phyloP scores from a whole-genome alignment of 2,113 vertebrate species.

The Phalacrocorax brasilianus region DNA sequence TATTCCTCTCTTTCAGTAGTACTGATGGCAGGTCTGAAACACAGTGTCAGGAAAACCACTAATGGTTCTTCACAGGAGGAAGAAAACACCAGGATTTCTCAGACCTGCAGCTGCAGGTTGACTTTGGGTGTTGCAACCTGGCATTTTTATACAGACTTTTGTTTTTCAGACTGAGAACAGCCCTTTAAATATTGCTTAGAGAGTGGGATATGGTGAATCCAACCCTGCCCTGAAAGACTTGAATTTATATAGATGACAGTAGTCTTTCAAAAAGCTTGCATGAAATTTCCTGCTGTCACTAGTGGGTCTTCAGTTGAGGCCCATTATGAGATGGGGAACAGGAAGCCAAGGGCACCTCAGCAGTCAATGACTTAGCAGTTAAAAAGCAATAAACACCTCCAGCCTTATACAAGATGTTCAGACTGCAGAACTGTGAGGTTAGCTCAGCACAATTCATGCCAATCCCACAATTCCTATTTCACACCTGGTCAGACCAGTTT shows the following conservation, averaged over 20 bases:
- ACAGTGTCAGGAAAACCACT: neutral
- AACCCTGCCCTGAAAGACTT: neutral
- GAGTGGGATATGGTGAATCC: neutral
- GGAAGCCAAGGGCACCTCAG: neutral
- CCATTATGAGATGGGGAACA: neutral
- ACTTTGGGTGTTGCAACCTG: neutral
- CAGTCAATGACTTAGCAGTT: neutral
- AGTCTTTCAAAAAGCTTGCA: neutral
- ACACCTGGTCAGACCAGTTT: neutral
- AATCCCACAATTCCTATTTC: neutral
- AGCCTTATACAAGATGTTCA: neutral
- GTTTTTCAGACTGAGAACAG: neutral
- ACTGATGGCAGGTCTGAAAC: neutral
- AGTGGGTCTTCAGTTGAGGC: neutral
- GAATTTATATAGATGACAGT: neutral
- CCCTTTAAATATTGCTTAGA: neutral
- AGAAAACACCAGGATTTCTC: neutral
- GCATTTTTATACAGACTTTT: neutral
- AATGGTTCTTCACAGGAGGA: accelerated
- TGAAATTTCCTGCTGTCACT: neutral
- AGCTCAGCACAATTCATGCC: neutral
- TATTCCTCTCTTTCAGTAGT: neutral
- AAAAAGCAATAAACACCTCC: neutral
- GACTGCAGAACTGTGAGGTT: neutral
- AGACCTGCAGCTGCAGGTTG: neutral